Percentiles rank a stretch among this genome's conserved stretches.
phyloP scores from a whole-genome alignment of 2,113 vertebrate genomes.

The Chaetorhynchus papuensis region DNA sequence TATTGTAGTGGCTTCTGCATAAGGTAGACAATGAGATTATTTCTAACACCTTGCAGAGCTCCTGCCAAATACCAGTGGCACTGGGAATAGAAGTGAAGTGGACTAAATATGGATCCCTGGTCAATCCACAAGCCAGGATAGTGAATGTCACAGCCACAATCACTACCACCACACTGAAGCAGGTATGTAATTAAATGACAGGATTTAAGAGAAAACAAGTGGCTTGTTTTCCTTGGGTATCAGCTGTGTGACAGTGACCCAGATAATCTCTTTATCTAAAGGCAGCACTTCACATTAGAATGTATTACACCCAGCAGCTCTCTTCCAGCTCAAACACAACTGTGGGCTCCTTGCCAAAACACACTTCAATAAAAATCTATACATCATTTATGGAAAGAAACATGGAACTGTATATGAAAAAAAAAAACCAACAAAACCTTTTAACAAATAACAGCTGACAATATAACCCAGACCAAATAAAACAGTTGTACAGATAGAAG shows the following conservation, averaged over 20 bases:
- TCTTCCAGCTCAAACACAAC: background rate
- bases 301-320: background rate
- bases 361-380: background rate
- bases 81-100: conserved; percentile 84
- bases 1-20: background rate
- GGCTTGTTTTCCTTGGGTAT: background rate
- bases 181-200: conserved; percentile 49
- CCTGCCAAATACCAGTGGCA: conserved; percentile 84
- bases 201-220: background rate
- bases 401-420: background rate
- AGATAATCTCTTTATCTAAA: background rate
- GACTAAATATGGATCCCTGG: conserved; percentile 88
- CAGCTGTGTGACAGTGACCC: background rate
- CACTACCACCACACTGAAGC: background rate
- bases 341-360: background rate
- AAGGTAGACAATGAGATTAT: background rate
- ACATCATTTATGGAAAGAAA: background rate
- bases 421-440: background rate
- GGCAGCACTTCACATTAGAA: background rate
- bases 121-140: conserved; percentile 89
- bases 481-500: background rate
- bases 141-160: conserved; percentile 77
- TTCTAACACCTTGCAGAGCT: conserved; percentile 37
- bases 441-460: background rate
- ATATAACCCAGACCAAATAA: background rate